Evolutionary conservation across 2,113 vertebrate genomes (phyloP).

Genomic region (Petaurus breviceps): DNA sequence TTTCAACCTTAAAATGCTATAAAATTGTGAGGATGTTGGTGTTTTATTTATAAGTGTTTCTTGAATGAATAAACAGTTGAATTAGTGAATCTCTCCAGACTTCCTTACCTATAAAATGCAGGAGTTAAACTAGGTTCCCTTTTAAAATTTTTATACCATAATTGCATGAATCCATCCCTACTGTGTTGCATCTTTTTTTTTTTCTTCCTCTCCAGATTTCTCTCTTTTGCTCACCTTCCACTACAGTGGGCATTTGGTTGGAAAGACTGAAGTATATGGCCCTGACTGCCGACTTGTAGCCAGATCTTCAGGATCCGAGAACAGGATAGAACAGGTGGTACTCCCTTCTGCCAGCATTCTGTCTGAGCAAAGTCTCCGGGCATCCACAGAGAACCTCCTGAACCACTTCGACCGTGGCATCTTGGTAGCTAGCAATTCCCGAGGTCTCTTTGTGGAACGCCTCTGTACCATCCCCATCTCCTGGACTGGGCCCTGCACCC

Average conservation of each 20-base stretch:
- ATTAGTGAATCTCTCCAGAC: not conserved
- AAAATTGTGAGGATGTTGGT: not conserved
- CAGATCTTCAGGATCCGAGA: conserved; percentile 46
- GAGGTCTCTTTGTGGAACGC: conserved; percentile 87
- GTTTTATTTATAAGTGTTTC: not conserved
- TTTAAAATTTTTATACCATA: not conserved
- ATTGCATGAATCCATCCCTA: not conserved
- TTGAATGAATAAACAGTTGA: not conserved
- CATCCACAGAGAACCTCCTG: conserved; percentile 83
- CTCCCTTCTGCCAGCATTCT: conserved; percentile 68
- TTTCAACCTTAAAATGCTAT: not conserved
- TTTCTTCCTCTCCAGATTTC: conserved; percentile 73
- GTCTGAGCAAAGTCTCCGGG: conserved; percentile 56
- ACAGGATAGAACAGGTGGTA: conserved; percentile 71
- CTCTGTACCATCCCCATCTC: conserved; percentile 88
- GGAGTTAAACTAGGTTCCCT: not conserved
- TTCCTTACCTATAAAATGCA: not conserved
- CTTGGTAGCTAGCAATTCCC: conserved; percentile 83
- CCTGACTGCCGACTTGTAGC: conserved; percentile 79
- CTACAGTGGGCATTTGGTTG: conserved; percentile 82
- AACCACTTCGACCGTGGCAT: conserved; percentile 87
- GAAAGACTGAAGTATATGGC: conserved; percentile 76
- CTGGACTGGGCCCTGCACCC: conserved; percentile 85
- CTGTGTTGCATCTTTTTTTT: not conserved
- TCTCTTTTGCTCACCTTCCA: conserved; percentile 84